Conservation (phyloP, 2,797 vertebrate genomes). For the Lepus oiostolus region DNA sequence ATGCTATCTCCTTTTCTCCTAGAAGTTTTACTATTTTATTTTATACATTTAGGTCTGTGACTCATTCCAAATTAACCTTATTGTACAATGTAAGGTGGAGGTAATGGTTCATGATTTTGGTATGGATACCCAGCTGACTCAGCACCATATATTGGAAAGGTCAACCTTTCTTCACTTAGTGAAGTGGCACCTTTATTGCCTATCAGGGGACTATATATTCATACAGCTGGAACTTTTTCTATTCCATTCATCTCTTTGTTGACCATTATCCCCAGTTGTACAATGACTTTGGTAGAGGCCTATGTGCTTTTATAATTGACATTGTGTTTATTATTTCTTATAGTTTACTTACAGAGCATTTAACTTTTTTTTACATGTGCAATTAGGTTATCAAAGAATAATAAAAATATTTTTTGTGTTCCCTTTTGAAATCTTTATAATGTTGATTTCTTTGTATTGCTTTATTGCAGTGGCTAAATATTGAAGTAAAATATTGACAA, state of each 20-base stretch:
- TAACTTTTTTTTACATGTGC: background rate
- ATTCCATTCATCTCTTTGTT: background rate
- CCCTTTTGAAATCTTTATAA: background rate
- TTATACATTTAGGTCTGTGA: background rate
- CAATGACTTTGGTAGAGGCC: background rate
- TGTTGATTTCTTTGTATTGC: background rate
- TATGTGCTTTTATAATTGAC: background rate
- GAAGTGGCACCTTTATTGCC: background rate
- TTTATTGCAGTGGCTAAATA: background rate
- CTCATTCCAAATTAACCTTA: background rate
- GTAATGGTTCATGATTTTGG: background rate
- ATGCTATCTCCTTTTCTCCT: background rate
- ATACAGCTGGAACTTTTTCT: background rate
- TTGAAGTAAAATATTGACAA: background rate
- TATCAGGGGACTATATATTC: background rate
- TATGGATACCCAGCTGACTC: background rate
- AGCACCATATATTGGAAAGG: background rate
- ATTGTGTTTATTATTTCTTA: background rate
- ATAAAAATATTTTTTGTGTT: background rate
- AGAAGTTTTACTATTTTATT: background rate
- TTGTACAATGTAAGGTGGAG: background rate
- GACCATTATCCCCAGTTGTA: background rate
- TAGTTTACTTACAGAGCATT: background rate
- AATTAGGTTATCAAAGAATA: background rate
- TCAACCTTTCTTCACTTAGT: background rate